Conservation (phyloP, 2,888 invertebrate genomes). For the Amphipyra tragopoginis region DNA sequence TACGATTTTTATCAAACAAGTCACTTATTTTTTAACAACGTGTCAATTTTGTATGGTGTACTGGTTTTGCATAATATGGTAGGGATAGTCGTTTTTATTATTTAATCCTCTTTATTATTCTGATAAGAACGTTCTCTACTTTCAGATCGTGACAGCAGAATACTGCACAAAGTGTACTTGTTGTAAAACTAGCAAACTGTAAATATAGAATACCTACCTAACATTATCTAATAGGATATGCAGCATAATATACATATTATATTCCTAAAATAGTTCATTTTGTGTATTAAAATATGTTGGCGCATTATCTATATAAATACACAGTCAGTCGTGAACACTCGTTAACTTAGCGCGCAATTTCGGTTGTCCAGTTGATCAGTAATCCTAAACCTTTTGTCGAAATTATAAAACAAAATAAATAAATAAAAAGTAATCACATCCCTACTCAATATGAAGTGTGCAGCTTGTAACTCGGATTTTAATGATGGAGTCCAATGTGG, state of each 20-base stretch:
- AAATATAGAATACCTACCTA: conserved; percentile 4
- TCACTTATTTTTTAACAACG: conserved; percentile 4
- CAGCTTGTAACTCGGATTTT: too few species aligned
- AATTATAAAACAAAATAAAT: too few species aligned
- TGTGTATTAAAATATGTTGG: background rate
- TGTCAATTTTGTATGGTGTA: conserved; percentile 19
- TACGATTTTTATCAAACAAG: background rate
- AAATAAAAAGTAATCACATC: too few species aligned
- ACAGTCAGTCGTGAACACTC: too few species aligned
- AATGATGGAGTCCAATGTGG: too few species aligned
- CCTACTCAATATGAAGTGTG: too few species aligned
- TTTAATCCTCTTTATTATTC: background rate
- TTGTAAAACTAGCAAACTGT: conserved; percentile 10
- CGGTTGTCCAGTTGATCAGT: too few species aligned
- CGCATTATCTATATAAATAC: too few species aligned
- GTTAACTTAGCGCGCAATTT: too few species aligned
- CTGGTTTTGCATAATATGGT: conserved; percentile 33
- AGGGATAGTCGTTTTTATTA: background rate
- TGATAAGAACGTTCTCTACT: conserved; percentile 6
- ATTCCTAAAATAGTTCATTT: too few species aligned
- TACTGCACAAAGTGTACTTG: conserved; percentile 29
- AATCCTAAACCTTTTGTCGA: too few species aligned
- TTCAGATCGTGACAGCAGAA: conserved; percentile 44
- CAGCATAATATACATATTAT: background rate
- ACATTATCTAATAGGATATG: background rate